Evolutionary conservation across 2,797 vertebrate genomes (phyloP).

Genomic region (Hyperoplus immaculatus): DNA sequence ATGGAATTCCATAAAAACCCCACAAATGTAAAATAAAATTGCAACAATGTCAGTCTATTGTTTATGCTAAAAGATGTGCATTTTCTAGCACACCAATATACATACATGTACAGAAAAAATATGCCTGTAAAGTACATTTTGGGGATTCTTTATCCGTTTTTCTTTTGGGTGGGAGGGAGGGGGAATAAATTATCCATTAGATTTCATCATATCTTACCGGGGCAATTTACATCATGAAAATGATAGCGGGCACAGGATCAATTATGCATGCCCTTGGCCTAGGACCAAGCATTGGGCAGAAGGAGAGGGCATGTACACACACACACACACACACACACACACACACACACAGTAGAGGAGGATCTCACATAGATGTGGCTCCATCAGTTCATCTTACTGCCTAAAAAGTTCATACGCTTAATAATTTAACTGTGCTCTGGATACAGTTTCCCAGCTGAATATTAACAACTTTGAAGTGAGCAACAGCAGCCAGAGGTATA

Average conservation of each 20-base stretch:
- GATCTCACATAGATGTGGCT: conserved; percentile 94
- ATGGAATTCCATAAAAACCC: not conserved
- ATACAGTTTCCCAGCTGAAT: conserved; percentile 99
- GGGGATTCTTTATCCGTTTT: conserved; percentile 89
- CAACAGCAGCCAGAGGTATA: conserved; percentile 89
- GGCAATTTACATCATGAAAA: conserved; percentile 99
- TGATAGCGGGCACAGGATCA: conserved; percentile 96
- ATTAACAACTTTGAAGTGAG: conserved; percentile 98
- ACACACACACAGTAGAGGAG: conserved; percentile 80
- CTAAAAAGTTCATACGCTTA: conserved; percentile 99
- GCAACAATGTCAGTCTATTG: not conserved
- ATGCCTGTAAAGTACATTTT: conserved; percentile 75
- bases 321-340: conserved; percentile 57
- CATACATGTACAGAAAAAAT: conserved; percentile 30
- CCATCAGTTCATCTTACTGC: conserved; percentile 99
- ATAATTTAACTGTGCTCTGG: conserved; percentile 99
- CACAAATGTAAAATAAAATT: not conserved
- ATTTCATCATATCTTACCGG: conserved; percentile 99
- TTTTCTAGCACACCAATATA: conserved; percentile 16
- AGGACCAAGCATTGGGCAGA: conserved; percentile 95
- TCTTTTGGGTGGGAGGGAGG: conserved; percentile 8
- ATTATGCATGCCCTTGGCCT: conserved; percentile 99
- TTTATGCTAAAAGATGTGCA: conserved; percentile 10
- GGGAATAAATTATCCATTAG: conserved; percentile 96
- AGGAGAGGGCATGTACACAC: conserved; percentile 85